A percentile compares a stretch with the other conserved stretches of the same genome.
Evolutionary conservation across 2,113 vertebrate species (phyloP).

Genomic region (Dromiciops gliroides): DNA sequence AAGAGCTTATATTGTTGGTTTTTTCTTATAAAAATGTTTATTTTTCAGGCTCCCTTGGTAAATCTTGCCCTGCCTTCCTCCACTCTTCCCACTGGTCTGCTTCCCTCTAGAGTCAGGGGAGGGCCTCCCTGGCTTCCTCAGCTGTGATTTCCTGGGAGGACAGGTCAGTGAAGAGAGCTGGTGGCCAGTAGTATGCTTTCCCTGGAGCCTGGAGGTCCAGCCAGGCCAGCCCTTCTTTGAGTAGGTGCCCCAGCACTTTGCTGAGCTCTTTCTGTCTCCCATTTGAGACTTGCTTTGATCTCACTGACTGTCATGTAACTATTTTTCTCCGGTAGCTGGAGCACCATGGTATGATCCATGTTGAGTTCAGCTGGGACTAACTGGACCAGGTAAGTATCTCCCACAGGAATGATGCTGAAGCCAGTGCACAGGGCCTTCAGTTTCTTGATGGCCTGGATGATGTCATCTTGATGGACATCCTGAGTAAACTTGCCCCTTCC

Average conservation of each 20-base stretch:
- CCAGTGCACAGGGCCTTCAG: conserved; percentile 95
- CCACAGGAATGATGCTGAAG: conserved; percentile 95
- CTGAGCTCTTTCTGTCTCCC: conserved; percentile 93
- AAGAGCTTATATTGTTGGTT: background rate
- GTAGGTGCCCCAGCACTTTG: conserved; percentile 96
- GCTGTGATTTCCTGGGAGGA: conserved; percentile 91
- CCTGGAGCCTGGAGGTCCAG: conserved; percentile 91
- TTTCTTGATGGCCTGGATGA: conserved; percentile 97
- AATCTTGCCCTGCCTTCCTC: background rate
- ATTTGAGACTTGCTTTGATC: conserved; percentile 91
- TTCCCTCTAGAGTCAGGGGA: conserved; percentile 82
- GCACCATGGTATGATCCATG: conserved; percentile 97
- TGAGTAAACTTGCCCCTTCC: conserved; percentile 96
- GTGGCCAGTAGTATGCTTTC: conserved; percentile 96
- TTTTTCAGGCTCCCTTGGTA: conserved; percentile 58
- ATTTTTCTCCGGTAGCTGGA: conserved; percentile 97
- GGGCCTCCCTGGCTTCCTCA: conserved; percentile 92
- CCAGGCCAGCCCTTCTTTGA: conserved; percentile 98
- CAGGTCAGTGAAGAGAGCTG: conserved; percentile 94
- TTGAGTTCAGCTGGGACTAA: conserved; percentile 98
- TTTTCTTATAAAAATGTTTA: conserved; percentile 27
- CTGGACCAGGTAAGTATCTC: conserved; percentile 95
- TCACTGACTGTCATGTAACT: conserved; percentile 94
- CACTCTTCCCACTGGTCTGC: background rate
- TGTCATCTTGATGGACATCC: conserved; percentile 97